A percentile compares a stretch with the other conserved stretches of the same genome.
Conservation (phyloP, 2,888 invertebrate species). For the Drosophila atripex region DNA sequence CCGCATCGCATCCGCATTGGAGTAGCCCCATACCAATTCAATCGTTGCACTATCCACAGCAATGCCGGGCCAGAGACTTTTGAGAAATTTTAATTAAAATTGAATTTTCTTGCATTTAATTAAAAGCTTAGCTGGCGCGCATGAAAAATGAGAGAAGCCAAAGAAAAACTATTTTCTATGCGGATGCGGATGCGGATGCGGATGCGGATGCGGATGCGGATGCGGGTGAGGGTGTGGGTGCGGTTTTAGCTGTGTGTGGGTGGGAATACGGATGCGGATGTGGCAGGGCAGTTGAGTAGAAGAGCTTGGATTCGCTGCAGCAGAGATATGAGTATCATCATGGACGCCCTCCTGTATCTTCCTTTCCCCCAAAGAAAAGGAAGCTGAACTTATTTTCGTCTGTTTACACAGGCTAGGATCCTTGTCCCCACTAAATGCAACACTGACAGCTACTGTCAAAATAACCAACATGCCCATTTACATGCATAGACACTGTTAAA, state of each 20-base stretch:
- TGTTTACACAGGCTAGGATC: conserved; percentile 52
- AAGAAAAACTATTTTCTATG: conserved; percentile 66
- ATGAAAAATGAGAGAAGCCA: conserved; percentile 72
- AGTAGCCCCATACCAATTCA: conserved; percentile 28
- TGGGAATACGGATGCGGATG: conserved; percentile 16
- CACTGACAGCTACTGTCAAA: conserved; percentile 77
- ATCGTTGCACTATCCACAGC: conserved; percentile 47
- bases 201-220: no score
- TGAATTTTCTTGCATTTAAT: conserved; percentile 79
- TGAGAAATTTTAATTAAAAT: conserved; percentile 77
- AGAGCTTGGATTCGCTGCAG: conserved; percentile 62
- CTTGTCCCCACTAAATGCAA: conserved; percentile 59
- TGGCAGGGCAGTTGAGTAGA: conserved; percentile 67
- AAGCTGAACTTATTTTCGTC: conserved; percentile 56
- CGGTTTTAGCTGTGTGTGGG: conserved; percentile 17
- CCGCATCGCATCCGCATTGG: conserved; percentile 14
- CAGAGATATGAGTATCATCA: conserved; percentile 74
- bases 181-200: conserved; percentile 42
- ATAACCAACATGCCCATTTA: conserved; percentile 57
- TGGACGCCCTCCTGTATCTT: conserved; percentile 16
- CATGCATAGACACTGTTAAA: background rate
- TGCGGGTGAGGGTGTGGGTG: conserved; percentile 38
- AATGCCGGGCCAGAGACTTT: conserved; percentile 60
- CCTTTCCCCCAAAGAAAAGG: conserved; percentile 14
- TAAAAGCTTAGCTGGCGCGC: conserved; percentile 76